Evolutionary conservation across 2,888 invertebrate genomes (phyloP).

Genomic region (Oxystoma pomonae): DNA sequence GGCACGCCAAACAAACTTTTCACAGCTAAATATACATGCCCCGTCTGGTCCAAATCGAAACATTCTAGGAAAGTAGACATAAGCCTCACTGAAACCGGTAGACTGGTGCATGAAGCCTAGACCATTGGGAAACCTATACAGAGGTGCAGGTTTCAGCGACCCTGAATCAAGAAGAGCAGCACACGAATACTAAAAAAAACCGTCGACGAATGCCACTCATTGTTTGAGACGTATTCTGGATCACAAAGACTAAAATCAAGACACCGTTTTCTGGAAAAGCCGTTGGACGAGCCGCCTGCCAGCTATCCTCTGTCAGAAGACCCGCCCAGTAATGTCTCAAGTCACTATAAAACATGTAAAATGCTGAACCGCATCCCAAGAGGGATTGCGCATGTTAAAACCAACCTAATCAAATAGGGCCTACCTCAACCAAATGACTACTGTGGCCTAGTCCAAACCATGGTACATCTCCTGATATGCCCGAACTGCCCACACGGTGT

Average conservation of each 20-base stretch:
- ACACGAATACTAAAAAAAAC: not conserved
- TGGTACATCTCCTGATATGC: too few species aligned
- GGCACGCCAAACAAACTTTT: too few species aligned
- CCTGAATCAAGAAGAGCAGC: constrained; percentile 1
- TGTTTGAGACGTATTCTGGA: not conserved
- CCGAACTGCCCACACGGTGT: too few species aligned
- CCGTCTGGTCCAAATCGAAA: too few species aligned
- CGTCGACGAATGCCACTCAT: not conserved
- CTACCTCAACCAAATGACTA: too few species aligned
- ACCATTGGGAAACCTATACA: not conserved
- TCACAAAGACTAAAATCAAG: constrained; percentile 1
- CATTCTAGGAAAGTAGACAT: too few species aligned
- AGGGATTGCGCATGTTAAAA: constrained; percentile 8
- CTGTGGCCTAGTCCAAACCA: too few species aligned
- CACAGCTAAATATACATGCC: too few species aligned
- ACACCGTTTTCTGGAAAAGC: not conserved
- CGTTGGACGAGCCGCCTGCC: not conserved
- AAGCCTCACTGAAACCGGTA: too few species aligned
- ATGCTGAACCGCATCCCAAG: constrained; percentile 7
- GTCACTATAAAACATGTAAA: not conserved
- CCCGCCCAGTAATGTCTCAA: not conserved
- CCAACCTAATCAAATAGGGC: constrained; percentile 11
- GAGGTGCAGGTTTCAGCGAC: not conserved
- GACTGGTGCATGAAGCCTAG: too few species aligned
- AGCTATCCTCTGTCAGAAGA: constrained; percentile 2